A percentile compares a stretch with the other conserved stretches of the same genome.
phyloP scores from a whole-genome alignment of 1,140 invertebrate species.

The Whitmania pigra region DNA sequence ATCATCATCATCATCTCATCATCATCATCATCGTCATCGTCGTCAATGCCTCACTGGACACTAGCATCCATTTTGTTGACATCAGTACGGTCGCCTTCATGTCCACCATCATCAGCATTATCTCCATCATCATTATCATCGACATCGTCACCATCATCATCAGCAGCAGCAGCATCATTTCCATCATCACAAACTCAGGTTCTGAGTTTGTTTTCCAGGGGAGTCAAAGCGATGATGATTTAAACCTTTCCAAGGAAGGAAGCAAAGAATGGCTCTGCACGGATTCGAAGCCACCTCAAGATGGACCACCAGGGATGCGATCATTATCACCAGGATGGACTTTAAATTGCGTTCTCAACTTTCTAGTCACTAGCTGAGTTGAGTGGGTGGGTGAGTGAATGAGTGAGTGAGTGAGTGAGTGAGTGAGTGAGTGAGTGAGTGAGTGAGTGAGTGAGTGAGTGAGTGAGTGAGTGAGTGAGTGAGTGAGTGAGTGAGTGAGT shows the following conservation, averaged over 20 bases:
- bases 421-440: slow-evolving; percentile 11
- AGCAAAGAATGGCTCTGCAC: no score
- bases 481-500: no score
- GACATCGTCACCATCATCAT: neutral
- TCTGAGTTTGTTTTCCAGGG: neutral
- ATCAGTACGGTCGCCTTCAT: neutral
- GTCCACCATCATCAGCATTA: neutral
- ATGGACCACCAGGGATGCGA: no score
- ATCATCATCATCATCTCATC: slow-evolving; percentile 3
- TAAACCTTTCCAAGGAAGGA: no score
- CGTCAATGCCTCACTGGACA: neutral
- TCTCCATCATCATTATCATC: neutral
- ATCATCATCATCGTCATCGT: neutral
- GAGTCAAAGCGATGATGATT: no score
- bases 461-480: slow-evolving; percentile 8
- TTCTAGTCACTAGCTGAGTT: neutral
- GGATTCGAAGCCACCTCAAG: no score
- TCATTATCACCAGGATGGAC: no score
- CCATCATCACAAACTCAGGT: neutral
- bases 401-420: slow-evolving; percentile 2
- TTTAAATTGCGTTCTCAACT: no score
- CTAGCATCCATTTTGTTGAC: neutral
- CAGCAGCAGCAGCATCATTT: neutral
- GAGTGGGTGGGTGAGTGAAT: neutral
- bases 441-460: slow-evolving; percentile 7